Evolutionary conservation across 2,888 invertebrate species (phyloP).

Genomic region (Spodoptera exigua): DNA sequence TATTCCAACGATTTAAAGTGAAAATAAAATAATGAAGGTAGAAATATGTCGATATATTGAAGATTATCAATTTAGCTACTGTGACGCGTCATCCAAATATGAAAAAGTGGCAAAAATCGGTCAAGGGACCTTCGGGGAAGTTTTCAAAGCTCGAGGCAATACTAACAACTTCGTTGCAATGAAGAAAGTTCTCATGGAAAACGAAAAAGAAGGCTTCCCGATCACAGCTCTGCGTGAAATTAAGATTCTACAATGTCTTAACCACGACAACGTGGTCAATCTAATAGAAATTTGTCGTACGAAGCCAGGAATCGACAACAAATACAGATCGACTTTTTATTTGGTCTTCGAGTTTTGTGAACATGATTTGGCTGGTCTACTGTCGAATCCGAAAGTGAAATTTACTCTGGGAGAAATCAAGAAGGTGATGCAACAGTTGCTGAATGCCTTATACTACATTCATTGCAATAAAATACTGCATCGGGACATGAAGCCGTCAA

Average conservation of each 20-base stretch:
- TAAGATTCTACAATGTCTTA: slow-evolving; percentile 96
- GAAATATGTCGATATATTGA: slow-evolving; percentile 89
- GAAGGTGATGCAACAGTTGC: slow-evolving; percentile 91
- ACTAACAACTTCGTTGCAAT: slow-evolving; percentile 98
- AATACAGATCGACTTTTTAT: slow-evolving; percentile 96
- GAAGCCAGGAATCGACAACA: slow-evolving; percentile 93
- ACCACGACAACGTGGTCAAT: slow-evolving; percentile 99
- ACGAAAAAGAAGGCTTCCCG: slow-evolving; percentile 99
- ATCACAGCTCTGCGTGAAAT: slow-evolving; percentile 99
- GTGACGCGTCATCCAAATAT: slow-evolving; percentile 97
- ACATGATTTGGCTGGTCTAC: slow-evolving; percentile 98
- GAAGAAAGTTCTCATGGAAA: slow-evolving; percentile 99
- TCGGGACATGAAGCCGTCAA: slow-evolving; percentile 99
- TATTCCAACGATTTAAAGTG: too few species aligned
- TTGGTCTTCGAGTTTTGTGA: slow-evolving; percentile 99
- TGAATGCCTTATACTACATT: slow-evolving; percentile 97
- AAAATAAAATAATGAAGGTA: too few species aligned
- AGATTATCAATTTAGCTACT: slow-evolving; percentile 95
- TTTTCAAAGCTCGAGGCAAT: slow-evolving; percentile 98
- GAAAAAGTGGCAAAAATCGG: slow-evolving; percentile 99
- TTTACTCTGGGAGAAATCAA: slow-evolving; percentile 99
- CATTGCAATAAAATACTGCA: slow-evolving; percentile 98
- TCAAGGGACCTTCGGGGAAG: slow-evolving; percentile 99
- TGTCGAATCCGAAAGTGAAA: slow-evolving; percentile 98
- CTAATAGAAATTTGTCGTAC: slow-evolving; percentile 99